Base-by-base conservation (phyloP, 2,888 invertebrate species). In the Andricus quercusramuli region DNA sequence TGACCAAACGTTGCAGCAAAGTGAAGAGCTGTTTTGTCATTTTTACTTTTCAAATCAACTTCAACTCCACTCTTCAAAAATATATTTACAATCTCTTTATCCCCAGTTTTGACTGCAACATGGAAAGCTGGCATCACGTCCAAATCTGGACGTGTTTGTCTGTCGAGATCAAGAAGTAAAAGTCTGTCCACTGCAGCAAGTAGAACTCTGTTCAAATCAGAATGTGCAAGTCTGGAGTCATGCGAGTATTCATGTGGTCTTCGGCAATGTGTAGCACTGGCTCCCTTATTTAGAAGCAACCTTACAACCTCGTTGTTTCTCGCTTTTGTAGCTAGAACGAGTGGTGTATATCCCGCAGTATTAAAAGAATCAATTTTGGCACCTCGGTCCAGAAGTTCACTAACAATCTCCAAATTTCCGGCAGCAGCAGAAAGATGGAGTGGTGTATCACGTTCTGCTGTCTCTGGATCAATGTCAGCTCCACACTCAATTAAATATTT, bases 351-450 rank as follows among this genome's bases (percentile, higher is more conserved):
- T 20, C 5, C n/a, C 2, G 3, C 8, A 2, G 0, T 37, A 51
- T 20, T 56, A 1, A 56, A 5, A 32, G 32, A 13, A 74, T 32
- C 5, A 29, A 74, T 56, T 13, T 4, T 13, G 5, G 56, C 74
- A 56, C 32, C n/a, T 13, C 5, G 20, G 0, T 56, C 20, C 20
- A 74, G 37, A 56, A 74, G 29, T 56, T 56, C n/a, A 5, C 0
- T 13, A 1, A 56, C 20, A 13, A 74, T 74, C 56, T 74, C n/a
- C 11, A n/a, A 20, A n/a, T 74, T 2, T 29, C 74, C 56, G n/a
- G 56, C 32, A 20, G 51, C 32, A n/a, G 51, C 74, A n/a, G 74
- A 29, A 11, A 74, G 32, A 56, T 74, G 47, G 13, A 74, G 74
- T 5, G 74, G 51, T 3, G 74, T 74, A 29, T 74, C 32, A 13